These are phyloP conservation scores for Pygoscelis antarcticus DNA, from an alignment of 2,113 vertebrate genomes.

Conservation along the genomic window DNA sequence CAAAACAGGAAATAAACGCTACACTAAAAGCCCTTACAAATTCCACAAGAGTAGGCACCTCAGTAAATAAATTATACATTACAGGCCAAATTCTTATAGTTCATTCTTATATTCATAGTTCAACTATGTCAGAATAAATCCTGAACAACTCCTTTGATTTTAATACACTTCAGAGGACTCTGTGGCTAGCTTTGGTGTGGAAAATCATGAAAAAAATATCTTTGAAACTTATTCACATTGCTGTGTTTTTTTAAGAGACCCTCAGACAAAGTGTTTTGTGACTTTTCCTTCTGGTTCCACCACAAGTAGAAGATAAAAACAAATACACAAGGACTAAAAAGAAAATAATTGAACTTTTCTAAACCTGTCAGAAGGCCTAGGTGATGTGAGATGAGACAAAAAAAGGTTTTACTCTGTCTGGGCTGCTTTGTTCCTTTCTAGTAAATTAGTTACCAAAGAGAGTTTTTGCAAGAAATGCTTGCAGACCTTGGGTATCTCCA, in stretches of 20 bases:
- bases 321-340: not conserved
- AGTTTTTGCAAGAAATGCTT: not conserved
- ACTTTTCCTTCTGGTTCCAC: not conserved
- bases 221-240: not conserved
- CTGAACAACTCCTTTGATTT: not conserved
- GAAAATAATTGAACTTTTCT: not conserved
- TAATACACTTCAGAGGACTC: not conserved
- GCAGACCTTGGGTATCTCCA: not conserved
- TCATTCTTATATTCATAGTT: not conserved
- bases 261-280: not conserved
- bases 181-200: not conserved
- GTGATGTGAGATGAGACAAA: not conserved
- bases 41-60: not conserved
- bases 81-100: not conserved
- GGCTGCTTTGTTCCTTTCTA: not conserved
- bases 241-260: not conserved
- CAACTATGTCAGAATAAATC: not conserved
- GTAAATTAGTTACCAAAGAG: not conserved
- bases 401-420: not conserved
- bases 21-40: not conserved
- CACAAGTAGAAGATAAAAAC: not conserved
- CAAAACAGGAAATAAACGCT: not conserved
- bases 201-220: not conserved
- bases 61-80: not conserved
- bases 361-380: not conserved